Evolutionary conservation across 2,888 invertebrate species (phyloP).

Genomic region (Omphaloscelis lunosa): DNA sequence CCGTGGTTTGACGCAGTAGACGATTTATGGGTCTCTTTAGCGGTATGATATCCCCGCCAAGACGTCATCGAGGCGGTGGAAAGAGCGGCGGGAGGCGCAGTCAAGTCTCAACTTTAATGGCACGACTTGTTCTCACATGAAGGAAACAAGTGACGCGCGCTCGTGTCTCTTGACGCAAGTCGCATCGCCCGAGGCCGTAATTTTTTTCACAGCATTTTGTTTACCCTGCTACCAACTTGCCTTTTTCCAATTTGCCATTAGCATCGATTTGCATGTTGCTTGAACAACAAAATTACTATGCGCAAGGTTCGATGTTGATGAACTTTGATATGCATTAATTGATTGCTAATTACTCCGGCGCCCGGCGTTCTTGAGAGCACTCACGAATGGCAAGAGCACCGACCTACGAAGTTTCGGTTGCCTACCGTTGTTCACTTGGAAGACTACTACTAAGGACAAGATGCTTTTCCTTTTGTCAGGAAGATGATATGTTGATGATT

Average conservation of each 20-base stretch:
- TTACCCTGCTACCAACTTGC: background rate
- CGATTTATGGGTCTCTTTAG: no score
- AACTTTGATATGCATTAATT: conserved; percentile 40
- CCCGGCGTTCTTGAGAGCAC: background rate
- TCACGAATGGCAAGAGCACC: background rate
- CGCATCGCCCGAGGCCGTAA: background rate
- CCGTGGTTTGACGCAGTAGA: no score
- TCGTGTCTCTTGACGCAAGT: background rate
- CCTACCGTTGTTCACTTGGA: background rate
- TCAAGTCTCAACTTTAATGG: no score
- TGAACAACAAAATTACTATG: conserved; percentile 48
- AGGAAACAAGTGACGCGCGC: background rate
- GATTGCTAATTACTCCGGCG: conserved; percentile 43
- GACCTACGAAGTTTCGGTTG: background rate
- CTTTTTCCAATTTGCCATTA: background rate
- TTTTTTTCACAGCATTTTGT: background rate
- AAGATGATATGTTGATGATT: background rate
- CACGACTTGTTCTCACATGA: no score
- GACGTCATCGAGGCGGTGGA: no score
- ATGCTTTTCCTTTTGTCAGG: background rate
- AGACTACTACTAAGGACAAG: background rate
- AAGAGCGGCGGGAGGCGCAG: no score
- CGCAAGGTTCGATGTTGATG: conserved; percentile 14
- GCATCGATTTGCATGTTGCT: conserved; percentile 42
- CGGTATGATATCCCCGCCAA: no score